Conservation (phyloP, 2,888 invertebrate species). For the Xestia ashworthii region DNA sequence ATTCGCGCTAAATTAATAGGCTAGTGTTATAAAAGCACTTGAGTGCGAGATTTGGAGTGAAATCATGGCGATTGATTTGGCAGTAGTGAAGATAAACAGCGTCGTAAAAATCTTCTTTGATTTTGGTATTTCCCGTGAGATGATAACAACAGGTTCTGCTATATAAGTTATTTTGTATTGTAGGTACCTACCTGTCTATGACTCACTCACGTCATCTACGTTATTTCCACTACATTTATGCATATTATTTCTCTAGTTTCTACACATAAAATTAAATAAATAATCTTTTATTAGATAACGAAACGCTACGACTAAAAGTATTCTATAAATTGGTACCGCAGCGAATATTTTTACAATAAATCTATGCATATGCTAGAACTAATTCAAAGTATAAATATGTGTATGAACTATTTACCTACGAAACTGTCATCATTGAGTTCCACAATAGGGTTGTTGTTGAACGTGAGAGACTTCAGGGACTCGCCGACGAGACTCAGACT, state of each 20-base stretch:
- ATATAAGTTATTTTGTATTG: conserved; percentile 17
- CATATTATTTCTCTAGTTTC: conserved; percentile 10
- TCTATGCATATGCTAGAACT: neutral
- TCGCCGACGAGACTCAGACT: conserved; percentile 89
- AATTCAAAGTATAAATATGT: neutral
- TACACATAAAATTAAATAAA: conserved; percentile 29
- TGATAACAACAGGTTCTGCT: conserved; percentile 40
- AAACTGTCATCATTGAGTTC: conserved; percentile 91
- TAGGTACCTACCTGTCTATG: conserved; percentile 22
- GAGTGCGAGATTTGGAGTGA: conserved; percentile 36
- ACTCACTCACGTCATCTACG: conserved; percentile 29
- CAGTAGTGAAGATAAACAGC: conserved; percentile 37
- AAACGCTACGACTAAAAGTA: conserved; percentile 13
- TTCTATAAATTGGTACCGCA: conserved; percentile 17
- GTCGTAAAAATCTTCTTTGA: conserved; percentile 33
- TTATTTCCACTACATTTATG: conserved; percentile 3
- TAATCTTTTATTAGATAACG: conserved; percentile 6
- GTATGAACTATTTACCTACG: conserved; percentile 81
- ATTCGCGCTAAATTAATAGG: conserved; percentile 48
- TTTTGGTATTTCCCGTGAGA: conserved; percentile 40
- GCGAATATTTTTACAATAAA: conserved; percentile 1
- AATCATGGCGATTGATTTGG: conserved; percentile 46
- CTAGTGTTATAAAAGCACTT: conserved; percentile 42
- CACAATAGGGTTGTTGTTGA: conserved; percentile 91
- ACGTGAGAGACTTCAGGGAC: conserved; percentile 90